A percentile compares a stretch with the other conserved stretches of the same genome.
These are phyloP conservation scores for Cossypha dichroa DNA, from an alignment of 2,797 vertebrate species.

Conservation along the genomic window DNA sequence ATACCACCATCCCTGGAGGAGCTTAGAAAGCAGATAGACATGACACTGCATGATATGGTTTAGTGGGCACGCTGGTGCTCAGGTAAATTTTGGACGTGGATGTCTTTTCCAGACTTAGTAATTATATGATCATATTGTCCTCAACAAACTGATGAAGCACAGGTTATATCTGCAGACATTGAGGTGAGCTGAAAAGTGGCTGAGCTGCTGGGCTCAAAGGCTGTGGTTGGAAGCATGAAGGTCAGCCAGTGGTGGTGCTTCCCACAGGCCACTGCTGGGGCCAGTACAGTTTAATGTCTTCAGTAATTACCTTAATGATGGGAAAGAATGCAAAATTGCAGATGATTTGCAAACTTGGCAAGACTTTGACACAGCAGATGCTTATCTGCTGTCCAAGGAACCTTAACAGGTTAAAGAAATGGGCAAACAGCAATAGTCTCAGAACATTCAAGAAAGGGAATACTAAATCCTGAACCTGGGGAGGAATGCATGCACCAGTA, in stretches of 20 bases:
- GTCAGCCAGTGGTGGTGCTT: background rate
- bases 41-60: background rate
- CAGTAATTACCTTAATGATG: background rate
- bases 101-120: background rate
- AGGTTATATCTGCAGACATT: background rate
- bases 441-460: background rate
- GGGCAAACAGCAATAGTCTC: background rate
- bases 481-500: background rate
- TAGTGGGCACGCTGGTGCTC: fast-evolving
- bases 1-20: background rate
- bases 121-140: background rate
- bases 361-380: background rate
- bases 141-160: background rate
- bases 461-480: background rate
- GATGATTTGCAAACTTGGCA: background rate
- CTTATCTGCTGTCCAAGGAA: background rate
- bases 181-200: background rate
- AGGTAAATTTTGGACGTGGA: background rate
- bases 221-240: background rate
- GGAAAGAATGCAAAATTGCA: background rate
- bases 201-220: background rate
- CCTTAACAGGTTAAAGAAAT: background rate
- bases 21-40: background rate
- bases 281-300: background rate
- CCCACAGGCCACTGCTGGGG: background rate